Percentiles rank a stretch among this genome's conserved stretches.
Evolutionary conservation across 2,797 vertebrate genomes (phyloP).

Genomic region (Hipposideros larvatus): DNA sequence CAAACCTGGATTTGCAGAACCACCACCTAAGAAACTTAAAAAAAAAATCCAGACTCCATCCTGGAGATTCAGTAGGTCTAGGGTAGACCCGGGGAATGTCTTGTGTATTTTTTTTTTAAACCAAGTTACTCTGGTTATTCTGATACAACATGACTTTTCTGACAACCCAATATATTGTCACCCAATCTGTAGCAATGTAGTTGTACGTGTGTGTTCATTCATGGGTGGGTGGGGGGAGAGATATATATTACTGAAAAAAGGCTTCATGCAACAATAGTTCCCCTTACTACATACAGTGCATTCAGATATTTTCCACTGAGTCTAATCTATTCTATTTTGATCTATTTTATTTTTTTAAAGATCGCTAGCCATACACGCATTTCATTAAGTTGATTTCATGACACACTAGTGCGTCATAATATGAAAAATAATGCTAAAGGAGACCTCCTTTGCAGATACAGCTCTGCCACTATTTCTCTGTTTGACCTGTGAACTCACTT

Average conservation of each 20-base stretch:
- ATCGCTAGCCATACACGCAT: not conserved
- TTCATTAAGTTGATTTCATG: not conserved
- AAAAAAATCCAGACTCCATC: not conserved
- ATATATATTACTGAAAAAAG: constrained; percentile 18
- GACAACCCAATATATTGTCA: no score
- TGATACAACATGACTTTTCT: not conserved
- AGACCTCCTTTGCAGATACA: not conserved
- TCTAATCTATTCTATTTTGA: constrained; percentile 30
- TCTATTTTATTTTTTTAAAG: not conserved
- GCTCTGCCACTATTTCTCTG: not conserved
- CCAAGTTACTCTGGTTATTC: not conserved
- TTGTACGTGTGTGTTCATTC: not conserved
- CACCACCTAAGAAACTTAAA: not conserved
- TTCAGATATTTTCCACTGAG: constrained; percentile 22
- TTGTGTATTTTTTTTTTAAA: not conserved
- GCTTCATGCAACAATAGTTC: constrained; percentile 11
- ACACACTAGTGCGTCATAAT: not conserved
- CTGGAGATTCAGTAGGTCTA: not conserved
- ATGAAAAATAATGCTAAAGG: not conserved
- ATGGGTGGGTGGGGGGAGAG: not conserved
- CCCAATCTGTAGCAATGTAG: no score
- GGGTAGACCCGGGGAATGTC: not conserved
- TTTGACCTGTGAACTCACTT: not conserved
- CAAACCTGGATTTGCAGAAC: not conserved
- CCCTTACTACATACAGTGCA: not conserved